Evolutionary conservation across 23 tunicate genomes (phyloP).

Genomic region (Diplosoma virens): DNA sequence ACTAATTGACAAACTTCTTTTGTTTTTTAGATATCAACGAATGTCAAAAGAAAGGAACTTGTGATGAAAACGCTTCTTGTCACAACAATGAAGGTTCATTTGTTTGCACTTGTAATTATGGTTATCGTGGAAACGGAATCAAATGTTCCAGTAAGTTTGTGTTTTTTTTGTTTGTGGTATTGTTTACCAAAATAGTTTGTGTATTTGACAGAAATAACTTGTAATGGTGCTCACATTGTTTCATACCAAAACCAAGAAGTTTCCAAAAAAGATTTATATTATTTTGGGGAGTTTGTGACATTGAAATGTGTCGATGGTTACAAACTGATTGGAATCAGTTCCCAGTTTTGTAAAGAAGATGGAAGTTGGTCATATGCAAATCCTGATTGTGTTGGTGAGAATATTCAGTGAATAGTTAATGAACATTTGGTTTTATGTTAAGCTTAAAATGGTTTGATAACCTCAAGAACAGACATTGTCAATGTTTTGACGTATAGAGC

Average conservation of each 20-base stretch:
- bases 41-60: constrained; percentile 4
- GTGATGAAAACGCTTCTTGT: constrained; percentile 25
- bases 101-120: constrained; percentile 19
- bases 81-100: constrained; percentile 15
- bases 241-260: neutral
- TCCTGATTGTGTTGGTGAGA: constrained; percentile 46
- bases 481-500: too few relatives aligned
- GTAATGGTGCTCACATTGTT: neutral
- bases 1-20: neutral
- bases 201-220: neutral
- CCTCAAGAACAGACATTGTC: too few relatives aligned
- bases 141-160: constrained; percentile 3
- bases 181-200: neutral
- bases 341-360: constrained; percentile 19
- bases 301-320: constrained; percentile 32
- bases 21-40: constrained; percentile 45
- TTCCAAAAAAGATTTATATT: neutral
- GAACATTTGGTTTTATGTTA: neutral
- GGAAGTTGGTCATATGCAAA: constrained; percentile 36
- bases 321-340: constrained; percentile 12
- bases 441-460: too few relatives aligned
- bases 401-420: too few relatives aligned
- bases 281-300: neutral
- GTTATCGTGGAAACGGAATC: constrained; percentile 13
- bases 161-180: neutral